Conservation (phyloP, 1,140 invertebrate species). For the Triops longicaudatus region DNA sequence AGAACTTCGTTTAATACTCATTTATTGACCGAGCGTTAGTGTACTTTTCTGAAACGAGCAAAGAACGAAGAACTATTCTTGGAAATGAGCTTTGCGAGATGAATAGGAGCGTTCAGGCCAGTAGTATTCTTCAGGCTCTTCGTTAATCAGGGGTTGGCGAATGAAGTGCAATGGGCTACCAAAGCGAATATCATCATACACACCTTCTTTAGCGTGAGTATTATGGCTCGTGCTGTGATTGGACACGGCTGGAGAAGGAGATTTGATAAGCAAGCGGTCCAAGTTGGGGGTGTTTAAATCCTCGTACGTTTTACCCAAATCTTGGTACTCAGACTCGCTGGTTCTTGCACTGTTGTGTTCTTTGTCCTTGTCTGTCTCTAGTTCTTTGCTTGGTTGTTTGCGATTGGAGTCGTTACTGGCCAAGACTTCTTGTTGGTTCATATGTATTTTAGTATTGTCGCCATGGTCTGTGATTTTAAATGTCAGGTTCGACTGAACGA, state of each 20-base stretch:
- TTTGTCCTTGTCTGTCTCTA: conserved; percentile 12
- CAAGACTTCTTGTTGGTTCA: conserved; percentile 21
- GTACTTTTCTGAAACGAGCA: background rate
- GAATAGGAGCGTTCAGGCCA: conserved; percentile 10
- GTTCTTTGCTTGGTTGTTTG: background rate
- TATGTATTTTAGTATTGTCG: background rate
- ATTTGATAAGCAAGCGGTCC: conserved; percentile 16
- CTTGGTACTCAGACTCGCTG: conserved; percentile 18
- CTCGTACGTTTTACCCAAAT: background rate
- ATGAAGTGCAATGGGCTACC: background rate
- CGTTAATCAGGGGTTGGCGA: background rate
- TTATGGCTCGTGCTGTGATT: background rate
- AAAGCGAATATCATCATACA: conserved; percentile 23
- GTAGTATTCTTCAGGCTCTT: conserved; percentile 8
- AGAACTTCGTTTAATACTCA: background rate
- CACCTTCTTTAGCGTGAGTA: conserved; percentile 16
- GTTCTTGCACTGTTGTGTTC: background rate
- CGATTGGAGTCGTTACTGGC: background rate
- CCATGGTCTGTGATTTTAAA: conserved; percentile 29
- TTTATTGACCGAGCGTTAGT: conserved; percentile 11
- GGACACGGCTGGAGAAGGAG: background rate
- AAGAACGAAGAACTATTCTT: background rate
- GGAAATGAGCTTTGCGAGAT: conserved; percentile 7
- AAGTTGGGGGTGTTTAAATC: conserved; percentile 8
- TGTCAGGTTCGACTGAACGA: conserved; percentile 33